Conservation (phyloP, 1,140 invertebrate genomes). For the Hydropsyche tenuis region DNA sequence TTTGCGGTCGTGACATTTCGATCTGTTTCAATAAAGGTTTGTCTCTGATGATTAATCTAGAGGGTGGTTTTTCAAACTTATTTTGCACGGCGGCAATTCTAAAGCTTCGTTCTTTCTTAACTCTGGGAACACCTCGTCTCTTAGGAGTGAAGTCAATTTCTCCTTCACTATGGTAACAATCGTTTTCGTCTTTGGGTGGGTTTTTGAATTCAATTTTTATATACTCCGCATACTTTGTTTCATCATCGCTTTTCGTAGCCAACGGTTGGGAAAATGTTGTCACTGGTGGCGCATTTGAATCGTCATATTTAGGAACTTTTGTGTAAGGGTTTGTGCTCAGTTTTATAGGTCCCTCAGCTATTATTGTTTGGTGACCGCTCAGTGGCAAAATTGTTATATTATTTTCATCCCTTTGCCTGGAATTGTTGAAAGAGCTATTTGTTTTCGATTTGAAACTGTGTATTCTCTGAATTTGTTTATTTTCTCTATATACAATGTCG, state of each 20-base stretch:
- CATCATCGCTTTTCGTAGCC: slow-evolving; percentile 18
- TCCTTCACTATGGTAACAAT: slow-evolving; percentile 19
- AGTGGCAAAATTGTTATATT: slow-evolving; percentile 60
- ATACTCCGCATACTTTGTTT: slow-evolving; percentile 5
- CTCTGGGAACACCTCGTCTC: slow-evolving; percentile 51
- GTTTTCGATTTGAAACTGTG: slow-evolving; percentile 44
- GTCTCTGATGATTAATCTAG: slow-evolving; percentile 59
- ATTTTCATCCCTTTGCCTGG: slow-evolving; percentile 38
- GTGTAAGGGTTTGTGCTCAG: slow-evolving; percentile 23
- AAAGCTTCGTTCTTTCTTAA: slow-evolving; percentile 56
- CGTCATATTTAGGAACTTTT: slow-evolving; percentile 12
- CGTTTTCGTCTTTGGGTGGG: background rate
- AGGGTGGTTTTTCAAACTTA: slow-evolving; percentile 56
- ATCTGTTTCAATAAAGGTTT: slow-evolving; percentile 45
- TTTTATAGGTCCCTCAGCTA: slow-evolving; percentile 58
- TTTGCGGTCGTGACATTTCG: slow-evolving; percentile 66
- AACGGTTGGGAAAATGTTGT: background rate
- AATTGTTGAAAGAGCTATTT: slow-evolving; percentile 15
- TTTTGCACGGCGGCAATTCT: slow-evolving; percentile 53
- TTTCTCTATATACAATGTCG: slow-evolving; percentile 41
- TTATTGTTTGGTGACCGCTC: slow-evolving; percentile 63
- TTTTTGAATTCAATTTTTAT: slow-evolving; percentile 15
- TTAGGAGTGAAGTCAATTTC: slow-evolving; percentile 25
- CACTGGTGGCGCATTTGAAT: background rate
- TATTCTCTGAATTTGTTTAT: slow-evolving; percentile 38